These are phyloP conservation scores for Zoanthus sansibaricus DNA, from an alignment of 92 coral and sea anemone genomes.

Conservation along the genomic window DNA sequence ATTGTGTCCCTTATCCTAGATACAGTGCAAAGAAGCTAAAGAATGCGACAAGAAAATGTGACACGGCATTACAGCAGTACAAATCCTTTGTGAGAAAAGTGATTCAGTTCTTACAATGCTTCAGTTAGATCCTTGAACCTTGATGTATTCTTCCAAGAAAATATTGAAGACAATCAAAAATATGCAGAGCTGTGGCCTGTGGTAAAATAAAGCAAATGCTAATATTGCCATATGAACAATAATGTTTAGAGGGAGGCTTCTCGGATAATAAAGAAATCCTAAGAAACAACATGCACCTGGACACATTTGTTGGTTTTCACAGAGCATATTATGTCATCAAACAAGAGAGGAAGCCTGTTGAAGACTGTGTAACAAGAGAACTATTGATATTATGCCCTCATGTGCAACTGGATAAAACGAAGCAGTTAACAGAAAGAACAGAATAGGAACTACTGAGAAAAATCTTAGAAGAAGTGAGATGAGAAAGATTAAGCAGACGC, in stretches of 20 bases:
- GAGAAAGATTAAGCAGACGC: too few species aligned
- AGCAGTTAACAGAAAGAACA: too few species aligned
- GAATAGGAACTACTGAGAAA: too few species aligned
- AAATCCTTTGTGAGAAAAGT: conserved; percentile 16
- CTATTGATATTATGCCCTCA: neutral
- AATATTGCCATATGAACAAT: conserved; percentile 55
- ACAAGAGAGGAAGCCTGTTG: conserved; percentile 50
- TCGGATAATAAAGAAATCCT: conserved; percentile 58
- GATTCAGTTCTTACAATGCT: too few species aligned
- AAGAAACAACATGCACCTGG: conserved; percentile 55
- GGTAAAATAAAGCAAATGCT: conserved; percentile 16
- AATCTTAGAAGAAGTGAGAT: too few species aligned
- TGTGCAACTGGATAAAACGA: too few species aligned
- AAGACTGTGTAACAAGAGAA: conserved; percentile 58
- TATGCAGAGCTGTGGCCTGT: conserved; percentile 54
- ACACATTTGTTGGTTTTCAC: conserved; percentile 55
- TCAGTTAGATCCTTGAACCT: neutral
- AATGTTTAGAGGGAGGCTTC: conserved; percentile 58
- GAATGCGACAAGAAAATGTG: conserved; percentile 55
- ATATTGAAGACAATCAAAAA: conserved; percentile 53
- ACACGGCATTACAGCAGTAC: conserved; percentile 57
- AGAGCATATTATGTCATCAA: conserved; percentile 51
- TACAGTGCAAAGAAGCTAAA: neutral
- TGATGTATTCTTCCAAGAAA: conserved; percentile 34
- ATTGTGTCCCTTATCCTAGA: neutral